Conservation (phyloP, 2,113 vertebrate genomes). For the Heptranchias perlo region DNA sequence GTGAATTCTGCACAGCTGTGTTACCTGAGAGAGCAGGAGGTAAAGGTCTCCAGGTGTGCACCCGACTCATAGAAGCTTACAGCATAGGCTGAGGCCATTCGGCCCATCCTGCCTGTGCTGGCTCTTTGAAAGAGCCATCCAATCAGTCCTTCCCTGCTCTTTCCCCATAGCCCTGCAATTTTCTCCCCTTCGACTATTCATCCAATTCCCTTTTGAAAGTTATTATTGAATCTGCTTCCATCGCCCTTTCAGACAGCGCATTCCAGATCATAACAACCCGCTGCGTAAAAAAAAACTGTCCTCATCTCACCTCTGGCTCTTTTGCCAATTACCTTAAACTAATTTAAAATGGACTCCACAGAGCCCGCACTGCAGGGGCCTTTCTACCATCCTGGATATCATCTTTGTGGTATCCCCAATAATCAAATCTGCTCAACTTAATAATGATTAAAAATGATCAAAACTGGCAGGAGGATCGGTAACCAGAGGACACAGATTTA, state of each 20-base stretch:
- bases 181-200: not conserved
- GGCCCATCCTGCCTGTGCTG: not conserved
- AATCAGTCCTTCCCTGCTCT: not conserved
- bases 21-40: not conserved
- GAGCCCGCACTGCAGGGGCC: not conserved
- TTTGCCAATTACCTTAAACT: not conserved
- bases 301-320: not conserved
- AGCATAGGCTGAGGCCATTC: not conserved
- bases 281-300: not conserved
- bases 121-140: not conserved
- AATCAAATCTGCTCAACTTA: not conserved
- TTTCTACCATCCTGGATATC: not conserved
- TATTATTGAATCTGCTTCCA: not conserved
- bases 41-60: not conserved
- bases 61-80: not conserved
- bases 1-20: not conserved
- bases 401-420: not conserved
- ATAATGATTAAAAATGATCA: not conserved
- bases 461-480: not conserved
- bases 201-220: not conserved
- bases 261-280: too few species aligned
- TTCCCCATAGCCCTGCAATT: too few species aligned
- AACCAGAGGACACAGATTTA: not conserved
- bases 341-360: not conserved
- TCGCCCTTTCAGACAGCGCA: not conserved